These are phyloP conservation scores for Eurystomus glaucurus DNA, from an alignment of 2,797 vertebrate genomes.

Conservation along the genomic window DNA sequence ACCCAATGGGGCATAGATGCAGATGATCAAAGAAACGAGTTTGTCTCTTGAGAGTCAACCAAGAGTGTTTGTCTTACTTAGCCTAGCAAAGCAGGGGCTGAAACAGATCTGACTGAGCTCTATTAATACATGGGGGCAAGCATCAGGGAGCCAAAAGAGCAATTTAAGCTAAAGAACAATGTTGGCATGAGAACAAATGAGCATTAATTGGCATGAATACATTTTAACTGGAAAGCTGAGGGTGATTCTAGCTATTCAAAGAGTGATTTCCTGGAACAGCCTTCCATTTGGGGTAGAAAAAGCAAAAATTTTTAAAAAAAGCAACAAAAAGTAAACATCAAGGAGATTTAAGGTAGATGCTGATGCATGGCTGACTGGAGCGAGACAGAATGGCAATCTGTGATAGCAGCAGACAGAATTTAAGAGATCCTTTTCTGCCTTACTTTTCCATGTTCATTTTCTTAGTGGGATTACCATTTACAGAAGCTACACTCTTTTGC, in stretches of 20 bases:
- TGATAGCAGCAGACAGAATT: not conserved
- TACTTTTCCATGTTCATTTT: not conserved
- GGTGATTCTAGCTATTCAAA: not conserved
- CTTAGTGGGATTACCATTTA: not conserved
- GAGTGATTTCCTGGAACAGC: not conserved
- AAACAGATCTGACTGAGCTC: not conserved
- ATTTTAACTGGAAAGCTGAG: not conserved
- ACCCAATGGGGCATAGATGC: not conserved
- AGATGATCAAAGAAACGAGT: not conserved
- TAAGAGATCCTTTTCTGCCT: not conserved
- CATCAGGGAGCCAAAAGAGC: not conserved
- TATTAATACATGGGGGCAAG: not conserved
- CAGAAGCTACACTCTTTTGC: not conserved
- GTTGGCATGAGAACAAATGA: not conserved
- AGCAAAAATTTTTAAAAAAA: not conserved
- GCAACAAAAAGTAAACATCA: not conserved
- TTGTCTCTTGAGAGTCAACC: not conserved
- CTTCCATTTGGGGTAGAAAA: not conserved
- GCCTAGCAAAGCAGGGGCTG: not conserved
- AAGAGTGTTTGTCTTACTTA: not conserved
- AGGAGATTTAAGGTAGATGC: not conserved
- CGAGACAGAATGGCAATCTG: not conserved
- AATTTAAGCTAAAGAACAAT: slow-evolving; percentile 2
- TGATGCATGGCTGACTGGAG: not conserved
- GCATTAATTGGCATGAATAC: not conserved